Percentiles rank a stretch among this genome's conserved stretches.
These are phyloP conservation scores for Aricia agestis DNA, from an alignment of 1,140 invertebrate genomes.

Conservation along the genomic window DNA sequence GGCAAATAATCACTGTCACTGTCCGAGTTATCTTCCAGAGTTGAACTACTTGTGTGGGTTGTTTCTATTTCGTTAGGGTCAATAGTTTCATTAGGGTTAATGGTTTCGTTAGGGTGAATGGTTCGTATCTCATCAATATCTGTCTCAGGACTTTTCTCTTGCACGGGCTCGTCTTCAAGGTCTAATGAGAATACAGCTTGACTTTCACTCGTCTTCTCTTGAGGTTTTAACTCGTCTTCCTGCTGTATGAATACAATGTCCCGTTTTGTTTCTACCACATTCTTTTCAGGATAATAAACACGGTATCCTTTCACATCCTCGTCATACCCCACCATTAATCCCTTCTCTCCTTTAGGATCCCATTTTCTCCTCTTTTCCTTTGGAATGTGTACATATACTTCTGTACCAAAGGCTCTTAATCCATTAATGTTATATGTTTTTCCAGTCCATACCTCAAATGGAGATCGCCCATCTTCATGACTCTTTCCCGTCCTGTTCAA, in stretches of 20 bases:
- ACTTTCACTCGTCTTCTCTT: conserved; percentile 18
- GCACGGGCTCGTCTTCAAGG: conserved; percentile 15
- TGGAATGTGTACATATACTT: conserved; percentile 52
- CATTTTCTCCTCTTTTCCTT: conserved; percentile 52
- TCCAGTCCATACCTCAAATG: conserved; percentile 50
- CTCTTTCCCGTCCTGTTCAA: conserved; percentile 58
- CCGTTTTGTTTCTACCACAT: conserved; percentile 33
- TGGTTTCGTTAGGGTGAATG: not conserved
- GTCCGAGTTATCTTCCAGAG: no score
- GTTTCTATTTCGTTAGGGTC: conserved; percentile 8
- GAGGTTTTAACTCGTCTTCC: conserved; percentile 21
- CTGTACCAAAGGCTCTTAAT: conserved; percentile 47
- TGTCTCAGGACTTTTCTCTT: conserved; percentile 14
- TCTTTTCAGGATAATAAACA: conserved; percentile 34
- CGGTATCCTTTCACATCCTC: conserved; percentile 51
- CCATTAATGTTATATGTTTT: conserved; percentile 38
- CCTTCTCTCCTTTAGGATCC: conserved; percentile 49
- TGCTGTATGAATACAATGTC: conserved; percentile 38
- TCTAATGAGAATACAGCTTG: conserved; percentile 20
- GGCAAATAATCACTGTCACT: no score
- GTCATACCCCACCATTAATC: conserved; percentile 53
- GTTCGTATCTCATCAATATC: conserved; percentile 11
- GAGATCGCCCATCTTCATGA: conserved; percentile 38
- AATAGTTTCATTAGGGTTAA: not conserved
- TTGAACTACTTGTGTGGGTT: conserved; percentile 22